Conservation (phyloP, 2,797 vertebrate species). For the Chloroceryle amazona region DNA sequence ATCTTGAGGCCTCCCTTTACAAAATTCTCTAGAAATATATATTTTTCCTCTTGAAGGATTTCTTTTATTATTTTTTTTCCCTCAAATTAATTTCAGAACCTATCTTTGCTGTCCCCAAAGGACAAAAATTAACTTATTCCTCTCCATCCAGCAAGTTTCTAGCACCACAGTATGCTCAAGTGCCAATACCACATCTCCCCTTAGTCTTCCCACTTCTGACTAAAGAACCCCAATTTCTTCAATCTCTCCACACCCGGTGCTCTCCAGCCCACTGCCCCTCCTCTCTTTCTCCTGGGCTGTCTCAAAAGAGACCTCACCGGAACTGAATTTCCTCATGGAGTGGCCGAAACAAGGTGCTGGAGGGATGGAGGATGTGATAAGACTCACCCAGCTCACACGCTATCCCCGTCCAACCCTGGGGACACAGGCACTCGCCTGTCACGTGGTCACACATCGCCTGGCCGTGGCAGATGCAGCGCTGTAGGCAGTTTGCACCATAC, state of each 20-base stretch:
- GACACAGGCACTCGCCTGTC: constrained; percentile 18
- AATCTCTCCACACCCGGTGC: rapidly evolving
- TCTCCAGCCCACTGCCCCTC: neutral
- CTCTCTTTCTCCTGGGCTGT: rapidly evolving
- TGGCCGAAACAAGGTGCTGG: rapidly evolving
- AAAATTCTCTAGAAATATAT: neutral
- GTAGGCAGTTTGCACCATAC: neutral
- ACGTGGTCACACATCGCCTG: neutral
- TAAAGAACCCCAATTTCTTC: neutral
- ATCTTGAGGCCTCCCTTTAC: neutral
- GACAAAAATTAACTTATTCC: neutral
- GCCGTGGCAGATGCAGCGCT: constrained; percentile 26
- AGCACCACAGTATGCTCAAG: neutral
- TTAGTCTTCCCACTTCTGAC: neutral
- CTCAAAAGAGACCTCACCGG: neutral
- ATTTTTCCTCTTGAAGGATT: rapidly evolving
- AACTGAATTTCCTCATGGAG: neutral
- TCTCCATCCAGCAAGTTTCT: neutral
- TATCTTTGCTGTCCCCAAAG: neutral
- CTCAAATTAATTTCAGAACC: neutral
- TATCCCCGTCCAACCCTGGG: neutral
- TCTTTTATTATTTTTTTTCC: neutral
- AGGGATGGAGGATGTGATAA: neutral
- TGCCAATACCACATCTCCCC: neutral
- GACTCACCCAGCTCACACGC: constrained; percentile 50